Conservation (phyloP, 2,797 vertebrate genomes). For the Xerus rutilus region DNA sequence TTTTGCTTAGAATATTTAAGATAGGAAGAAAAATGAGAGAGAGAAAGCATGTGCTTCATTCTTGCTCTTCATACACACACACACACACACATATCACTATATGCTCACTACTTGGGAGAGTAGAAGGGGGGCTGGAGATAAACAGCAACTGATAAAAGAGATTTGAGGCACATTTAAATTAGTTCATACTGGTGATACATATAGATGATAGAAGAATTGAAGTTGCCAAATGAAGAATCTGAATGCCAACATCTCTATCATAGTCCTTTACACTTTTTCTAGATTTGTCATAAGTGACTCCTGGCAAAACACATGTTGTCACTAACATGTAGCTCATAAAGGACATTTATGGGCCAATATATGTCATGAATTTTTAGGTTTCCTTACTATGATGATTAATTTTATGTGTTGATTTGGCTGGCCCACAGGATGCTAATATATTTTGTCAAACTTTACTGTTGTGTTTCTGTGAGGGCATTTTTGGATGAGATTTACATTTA, state of each 20-base stretch:
- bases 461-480: background rate
- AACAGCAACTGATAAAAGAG: background rate
- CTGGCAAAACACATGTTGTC: slow-evolving; percentile 17
- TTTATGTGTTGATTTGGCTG: background rate
- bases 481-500: background rate
- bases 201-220: background rate
- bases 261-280: slow-evolving; percentile 1
- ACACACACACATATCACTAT: background rate
- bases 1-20: background rate
- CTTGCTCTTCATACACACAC: background rate
- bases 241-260: background rate
- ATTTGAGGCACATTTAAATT: background rate
- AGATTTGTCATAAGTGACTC: slow-evolving; percentile 4
- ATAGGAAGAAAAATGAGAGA: background rate
- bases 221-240: background rate
- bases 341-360: background rate
- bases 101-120: background rate
- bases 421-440: background rate
- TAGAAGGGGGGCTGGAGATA: background rate
- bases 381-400: background rate
- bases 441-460: background rate
- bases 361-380: background rate
- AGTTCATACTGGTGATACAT: background rate
- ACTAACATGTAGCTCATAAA: background rate
- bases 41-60: background rate